Base-by-base conservation (phyloP, 2,113 vertebrate species). In the Choloepus hoffmanni region DNA sequence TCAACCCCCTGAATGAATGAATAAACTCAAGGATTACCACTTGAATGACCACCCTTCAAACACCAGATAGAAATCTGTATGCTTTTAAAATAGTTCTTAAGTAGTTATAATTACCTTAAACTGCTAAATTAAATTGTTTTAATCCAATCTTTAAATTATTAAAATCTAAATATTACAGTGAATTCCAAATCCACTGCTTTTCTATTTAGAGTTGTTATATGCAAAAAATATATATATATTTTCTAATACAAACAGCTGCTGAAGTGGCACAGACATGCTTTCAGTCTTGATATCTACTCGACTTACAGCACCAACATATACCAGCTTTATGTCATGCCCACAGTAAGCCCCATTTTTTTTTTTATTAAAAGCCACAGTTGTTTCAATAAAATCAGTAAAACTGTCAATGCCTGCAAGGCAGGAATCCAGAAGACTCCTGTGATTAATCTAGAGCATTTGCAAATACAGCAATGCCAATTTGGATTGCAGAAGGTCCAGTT, bases 321-420 rank as follows among this genome's bases (percentile, higher is more conserved):
- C 8, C 19, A 0, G 0, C n/a, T 94, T 43, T 82, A 78, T 40
- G 83, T 53, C 92, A 79, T 8, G 21, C 6, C 68, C 40, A 85
- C 0, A 14, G 72, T 43, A 79, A 92, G n/a, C 23, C 48, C 53
- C 11, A 4, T 3, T 36, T 40, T 74, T 36, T 36, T 40, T 62
- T 70, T 65, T 12, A 93, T 92, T 97, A 95, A 96, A 97, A 95
- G 91, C 78, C 85, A 92, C 9, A 33, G 30, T 89, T 93, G 28
- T 45, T 78, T 95, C 93, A 92, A 95, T 7, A 91, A 95, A 93
- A 92, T 97, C 97, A 96, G 94, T 97, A 95, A 83, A 76, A 95
- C 83, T 90, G 60, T 92, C 96, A 89, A 36, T 91, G 68, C 7
- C 77, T 30, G 13, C 14, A 15, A 86, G 96, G 97, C 94, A 84